These are phyloP conservation scores for Synaphobranchus kaupii DNA, from an alignment of 2,797 vertebrate genomes.

Conservation along the genomic window DNA sequence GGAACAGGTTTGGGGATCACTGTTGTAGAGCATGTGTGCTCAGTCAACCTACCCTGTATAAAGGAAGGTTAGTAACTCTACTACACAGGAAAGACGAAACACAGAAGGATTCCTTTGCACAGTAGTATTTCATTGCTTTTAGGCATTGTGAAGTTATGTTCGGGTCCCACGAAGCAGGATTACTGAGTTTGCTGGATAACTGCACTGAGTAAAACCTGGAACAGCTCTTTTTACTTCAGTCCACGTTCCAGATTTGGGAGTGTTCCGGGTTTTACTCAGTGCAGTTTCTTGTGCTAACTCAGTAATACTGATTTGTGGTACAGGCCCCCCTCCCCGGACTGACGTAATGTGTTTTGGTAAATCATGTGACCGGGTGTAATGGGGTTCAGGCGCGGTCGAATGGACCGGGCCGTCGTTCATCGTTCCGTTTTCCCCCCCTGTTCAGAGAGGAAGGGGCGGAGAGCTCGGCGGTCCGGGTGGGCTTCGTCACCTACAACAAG, in stretches of 20 bases:
- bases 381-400: neutral
- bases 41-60: too few species aligned
- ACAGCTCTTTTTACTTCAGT: too few species aligned
- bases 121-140: neutral
- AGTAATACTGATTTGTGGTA: too few species aligned
- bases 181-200: too few species aligned
- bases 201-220: too few species aligned
- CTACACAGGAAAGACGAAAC: neutral
- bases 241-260: too few species aligned
- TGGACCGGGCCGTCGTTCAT: neutral
- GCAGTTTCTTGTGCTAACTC: too few species aligned
- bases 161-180: neutral
- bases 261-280: too few species aligned
- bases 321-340: neutral
- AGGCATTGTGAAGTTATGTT: neutral
- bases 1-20: too few species aligned
- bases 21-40: too few species aligned
- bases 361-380: neutral
- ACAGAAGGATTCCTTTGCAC: neutral
- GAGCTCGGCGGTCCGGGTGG: slow-evolving; percentile 81
- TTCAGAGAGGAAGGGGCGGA: slow-evolving; percentile 84
- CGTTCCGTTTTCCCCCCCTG: neutral
- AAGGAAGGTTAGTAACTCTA: too few species aligned
- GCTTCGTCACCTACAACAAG: slow-evolving; percentile 95
- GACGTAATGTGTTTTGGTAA: neutral